phyloP scores from a whole-genome alignment of 2,113 vertebrate genomes.

The Prolemur simus region DNA sequence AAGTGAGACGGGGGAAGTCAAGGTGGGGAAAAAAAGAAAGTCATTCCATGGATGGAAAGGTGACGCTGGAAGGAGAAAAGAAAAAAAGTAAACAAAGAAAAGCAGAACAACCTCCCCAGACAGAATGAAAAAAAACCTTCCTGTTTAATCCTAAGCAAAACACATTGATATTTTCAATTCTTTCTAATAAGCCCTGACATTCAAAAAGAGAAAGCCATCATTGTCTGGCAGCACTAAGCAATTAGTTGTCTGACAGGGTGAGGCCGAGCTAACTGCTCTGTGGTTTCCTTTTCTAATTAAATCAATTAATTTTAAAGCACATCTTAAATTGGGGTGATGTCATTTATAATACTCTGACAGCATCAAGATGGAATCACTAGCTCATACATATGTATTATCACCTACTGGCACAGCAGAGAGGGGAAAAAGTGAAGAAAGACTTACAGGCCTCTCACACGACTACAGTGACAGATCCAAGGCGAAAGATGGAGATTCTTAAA shows the following conservation, averaged over 20 bases:
- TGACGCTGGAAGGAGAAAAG: not conserved
- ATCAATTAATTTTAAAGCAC: constrained; percentile 66
- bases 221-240: not conserved
- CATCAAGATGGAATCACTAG: not conserved
- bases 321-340: constrained; percentile 35
- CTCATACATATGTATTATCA: constrained; percentile 50
- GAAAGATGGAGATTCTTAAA: constrained; percentile 49
- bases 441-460: not conserved
- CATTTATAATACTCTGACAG: constrained; percentile 37
- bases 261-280: accelerated
- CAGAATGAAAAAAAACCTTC: not conserved
- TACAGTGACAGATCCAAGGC: not conserved
- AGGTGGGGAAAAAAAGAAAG: not conserved
- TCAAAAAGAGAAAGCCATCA: not conserved
- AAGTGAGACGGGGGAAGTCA: not conserved
- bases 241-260: not conserved
- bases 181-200: not conserved
- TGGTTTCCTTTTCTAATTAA: constrained; percentile 66
- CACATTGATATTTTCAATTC: not conserved
- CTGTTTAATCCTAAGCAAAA: not conserved
- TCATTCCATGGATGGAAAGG: not conserved
- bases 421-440: not conserved
- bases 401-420: not conserved
- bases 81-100: not conserved
- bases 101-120: not conserved